Base-by-base conservation (phyloP, 2,113 vertebrate genomes). In the Vulpes vulpes region DNA sequence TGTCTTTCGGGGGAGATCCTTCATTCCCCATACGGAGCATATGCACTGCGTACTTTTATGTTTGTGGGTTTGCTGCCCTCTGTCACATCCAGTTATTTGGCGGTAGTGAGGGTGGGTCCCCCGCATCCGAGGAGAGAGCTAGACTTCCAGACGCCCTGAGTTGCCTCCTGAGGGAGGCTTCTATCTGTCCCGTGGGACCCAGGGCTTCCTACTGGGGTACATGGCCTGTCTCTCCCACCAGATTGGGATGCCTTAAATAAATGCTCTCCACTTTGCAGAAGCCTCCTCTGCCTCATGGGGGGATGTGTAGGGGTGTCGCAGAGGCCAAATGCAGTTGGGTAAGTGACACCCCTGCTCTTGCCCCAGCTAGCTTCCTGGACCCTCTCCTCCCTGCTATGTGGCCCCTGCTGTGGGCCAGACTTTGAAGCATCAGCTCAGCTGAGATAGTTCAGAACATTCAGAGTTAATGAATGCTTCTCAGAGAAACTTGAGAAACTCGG, bases 401-500 rank as follows among this genome's bases (percentile, higher is more conserved):
- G 87, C 25, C 59, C 92, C 74, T 80, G 79, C 60, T 62, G 55
- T 30, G 38, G 25, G 59, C n/a, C 55, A 80, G 80, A 35, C 51
- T 97, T 57, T 49, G 57, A 60, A 95, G 96, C 91, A 94, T 38
- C 15, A 23, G 57, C 60, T 90, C 64, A 49, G 53, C 49, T 35
- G 81, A 93, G 80, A 53, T n/a, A 60, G 88, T 85, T 94, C 91
- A 85, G 71, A 92, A 91, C 51, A 30, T 55, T 82, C 64, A 27
- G 73, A 94, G 88, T 89, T 88, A 91, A 93, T 62, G 27, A 91
- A 85, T 51, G 32, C 81, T 91, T 91, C 86, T 65, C 27, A 0
- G 43, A 95, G 96, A 97, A 97, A 97, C 90, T 92, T 87, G 73
- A 97, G 92, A 95, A 94, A 96, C 64, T 69, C 51, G 8, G 32